Percentiles rank a stretch among this genome's conserved stretches.
Evolutionary conservation across 2,113 vertebrate species (phyloP).

Genomic region (Alethe diademata): DNA sequence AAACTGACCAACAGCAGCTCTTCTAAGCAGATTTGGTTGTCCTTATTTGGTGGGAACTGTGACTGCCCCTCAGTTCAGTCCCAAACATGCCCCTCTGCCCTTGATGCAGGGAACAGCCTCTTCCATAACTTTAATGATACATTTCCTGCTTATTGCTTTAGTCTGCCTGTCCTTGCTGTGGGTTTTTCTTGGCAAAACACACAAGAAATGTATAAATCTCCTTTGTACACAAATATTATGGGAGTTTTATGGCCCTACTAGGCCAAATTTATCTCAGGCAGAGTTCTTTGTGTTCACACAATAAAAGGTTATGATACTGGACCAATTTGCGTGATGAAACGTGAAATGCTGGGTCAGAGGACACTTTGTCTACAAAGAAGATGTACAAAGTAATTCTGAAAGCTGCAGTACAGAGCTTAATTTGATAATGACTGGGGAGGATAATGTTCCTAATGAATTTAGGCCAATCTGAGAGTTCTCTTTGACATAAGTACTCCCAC

Average conservation of each 20-base stretch:
- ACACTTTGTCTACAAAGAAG: neutral
- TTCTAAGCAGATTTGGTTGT: neutral
- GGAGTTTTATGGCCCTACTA: neutral
- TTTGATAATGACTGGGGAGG: neutral
- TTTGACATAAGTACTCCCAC: constrained; percentile 18
- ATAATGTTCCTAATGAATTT: constrained; percentile 12
- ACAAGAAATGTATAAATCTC: neutral
- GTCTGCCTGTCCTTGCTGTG: neutral
- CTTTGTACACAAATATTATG: neutral
- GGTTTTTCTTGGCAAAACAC: neutral
- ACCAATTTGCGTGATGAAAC: neutral
- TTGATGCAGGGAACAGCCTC: neutral
- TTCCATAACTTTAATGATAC: neutral
- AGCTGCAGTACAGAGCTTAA: neutral
- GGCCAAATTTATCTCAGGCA: neutral
- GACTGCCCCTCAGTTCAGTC: neutral
- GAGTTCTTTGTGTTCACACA: neutral
- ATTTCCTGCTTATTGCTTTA: neutral
- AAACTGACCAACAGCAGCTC: neutral
- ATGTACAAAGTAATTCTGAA: neutral
- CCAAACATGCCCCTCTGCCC: neutral
- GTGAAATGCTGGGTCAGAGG: neutral
- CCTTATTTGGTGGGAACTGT: neutral
- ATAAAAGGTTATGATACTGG: neutral
- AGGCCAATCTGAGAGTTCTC: neutral